Evolutionary conservation across 2,888 invertebrate species (phyloP).

Genomic region (Tetragonisca angustula): DNA sequence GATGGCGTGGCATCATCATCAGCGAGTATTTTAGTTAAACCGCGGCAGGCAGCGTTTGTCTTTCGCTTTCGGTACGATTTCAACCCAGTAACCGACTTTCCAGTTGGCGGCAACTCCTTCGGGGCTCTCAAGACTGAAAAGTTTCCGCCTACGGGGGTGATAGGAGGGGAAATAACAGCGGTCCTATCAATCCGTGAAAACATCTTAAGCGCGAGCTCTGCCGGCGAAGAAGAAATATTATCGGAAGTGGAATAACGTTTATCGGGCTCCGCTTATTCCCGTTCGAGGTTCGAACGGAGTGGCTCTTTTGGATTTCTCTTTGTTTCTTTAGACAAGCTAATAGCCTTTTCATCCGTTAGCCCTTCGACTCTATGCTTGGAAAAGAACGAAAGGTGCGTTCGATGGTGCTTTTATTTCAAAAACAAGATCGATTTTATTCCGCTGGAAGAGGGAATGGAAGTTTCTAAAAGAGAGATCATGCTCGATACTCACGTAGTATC

Average conservation of each 20-base stretch:
- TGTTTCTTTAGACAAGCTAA: not conserved
- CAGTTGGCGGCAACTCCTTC: constrained; percentile 56
- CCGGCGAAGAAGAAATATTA: constrained; percentile 49
- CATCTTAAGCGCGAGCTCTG: constrained; percentile 48
- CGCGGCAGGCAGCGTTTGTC: constrained; percentile 44
- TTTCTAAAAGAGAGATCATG: not conserved
- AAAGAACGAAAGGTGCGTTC: too few species aligned
- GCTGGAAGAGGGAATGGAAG: not conserved
- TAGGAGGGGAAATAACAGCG: constrained; percentile 56
- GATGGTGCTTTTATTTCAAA: not conserved
- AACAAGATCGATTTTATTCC: not conserved
- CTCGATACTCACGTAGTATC: constrained; percentile 81
- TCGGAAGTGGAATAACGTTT: constrained; percentile 52
- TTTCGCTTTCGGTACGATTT: constrained; percentile 56
- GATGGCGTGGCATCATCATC: not conserved
- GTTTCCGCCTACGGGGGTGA: constrained; percentile 48
- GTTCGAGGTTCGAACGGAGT: constrained; percentile 7
- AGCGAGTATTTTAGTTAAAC: constrained; percentile 40
- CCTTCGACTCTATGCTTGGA: too few species aligned
- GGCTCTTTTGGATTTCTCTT: constrained; percentile 7
- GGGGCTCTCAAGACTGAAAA: constrained; percentile 58
- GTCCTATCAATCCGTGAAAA: constrained; percentile 53
- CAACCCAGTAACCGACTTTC: constrained; percentile 71
- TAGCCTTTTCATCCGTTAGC: not conserved
- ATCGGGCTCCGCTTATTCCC: constrained; percentile 27